Conservation (phyloP, 2,797 vertebrate species). For the Neostethus bicornis region DNA sequence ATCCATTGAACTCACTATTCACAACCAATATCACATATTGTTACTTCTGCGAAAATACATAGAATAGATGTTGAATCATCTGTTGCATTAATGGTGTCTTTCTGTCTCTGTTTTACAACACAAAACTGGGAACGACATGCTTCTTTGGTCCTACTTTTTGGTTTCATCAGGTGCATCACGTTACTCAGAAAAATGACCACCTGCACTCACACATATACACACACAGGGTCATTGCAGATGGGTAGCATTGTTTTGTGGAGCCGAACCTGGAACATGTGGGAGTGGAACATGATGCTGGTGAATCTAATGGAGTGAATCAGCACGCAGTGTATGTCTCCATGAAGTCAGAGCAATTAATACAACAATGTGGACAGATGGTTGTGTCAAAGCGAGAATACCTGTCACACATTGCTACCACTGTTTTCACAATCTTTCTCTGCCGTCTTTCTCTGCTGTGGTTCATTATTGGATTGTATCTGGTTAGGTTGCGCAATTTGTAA, state of each 20-base stretch:
- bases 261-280: conserved; percentile 23
- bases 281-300: conserved; percentile 34
- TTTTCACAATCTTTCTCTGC: no score
- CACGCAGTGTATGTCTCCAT: conserved; percentile 19
- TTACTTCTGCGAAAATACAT: no score
- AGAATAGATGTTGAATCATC: neutral
- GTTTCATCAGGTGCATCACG: conserved; percentile 4
- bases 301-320: conserved; percentile 29
- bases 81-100: neutral
- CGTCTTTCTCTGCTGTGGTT: no score
- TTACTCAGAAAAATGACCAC: conserved; percentile 11
- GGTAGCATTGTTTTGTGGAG: conserved; percentile 22
- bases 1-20: no score
- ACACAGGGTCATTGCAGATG: conserved; percentile 1
- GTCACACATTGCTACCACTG: neutral
- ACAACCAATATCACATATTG: no score
- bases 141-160: neutral
- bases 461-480: no score
- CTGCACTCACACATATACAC: neutral
- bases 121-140: neutral
- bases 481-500: no score
- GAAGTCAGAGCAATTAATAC: conserved; percentile 44
- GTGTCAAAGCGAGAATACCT: conserved; percentile 23
- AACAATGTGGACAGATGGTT: conserved; percentile 42
- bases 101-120: conserved; percentile 1